A percentile compares a stretch with the other conserved stretches of the same genome.
Conservation (phyloP, 2,113 vertebrate species). For the Sturnus vulgaris region DNA sequence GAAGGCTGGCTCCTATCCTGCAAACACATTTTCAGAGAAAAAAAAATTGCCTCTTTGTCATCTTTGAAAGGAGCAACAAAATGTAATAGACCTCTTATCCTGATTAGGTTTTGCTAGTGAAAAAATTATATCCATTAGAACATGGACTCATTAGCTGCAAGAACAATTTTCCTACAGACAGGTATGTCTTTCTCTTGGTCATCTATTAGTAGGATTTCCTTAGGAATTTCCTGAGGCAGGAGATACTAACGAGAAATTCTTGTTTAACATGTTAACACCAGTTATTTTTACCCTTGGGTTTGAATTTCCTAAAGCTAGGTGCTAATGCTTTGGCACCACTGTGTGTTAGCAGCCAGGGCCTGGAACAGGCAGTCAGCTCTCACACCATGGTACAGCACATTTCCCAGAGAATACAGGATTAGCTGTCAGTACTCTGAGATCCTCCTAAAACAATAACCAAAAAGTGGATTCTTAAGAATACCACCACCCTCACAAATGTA, state of each 20-base stretch:
- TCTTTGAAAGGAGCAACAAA: slow-evolving; percentile 5
- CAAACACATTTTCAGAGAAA: neutral
- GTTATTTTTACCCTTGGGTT: neutral
- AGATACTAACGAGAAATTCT: neutral
- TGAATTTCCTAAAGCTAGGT: neutral
- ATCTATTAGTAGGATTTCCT: neutral
- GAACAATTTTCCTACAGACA: neutral
- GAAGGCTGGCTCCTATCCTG: neutral
- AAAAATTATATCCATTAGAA: neutral
- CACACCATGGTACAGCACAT: accelerated
- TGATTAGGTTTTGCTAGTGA: neutral
- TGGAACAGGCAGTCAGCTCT: neutral
- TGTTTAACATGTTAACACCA: neutral
- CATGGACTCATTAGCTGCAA: neutral
- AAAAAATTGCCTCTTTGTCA: neutral
- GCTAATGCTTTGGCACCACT: neutral
- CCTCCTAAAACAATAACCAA: neutral
- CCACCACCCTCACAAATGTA: neutral
- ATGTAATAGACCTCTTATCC: neutral
- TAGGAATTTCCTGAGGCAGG: neutral
- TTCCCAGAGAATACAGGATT: neutral
- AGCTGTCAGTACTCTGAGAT: neutral
- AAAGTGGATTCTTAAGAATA: neutral
- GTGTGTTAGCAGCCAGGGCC: neutral
- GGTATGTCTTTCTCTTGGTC: neutral